Base-by-base conservation (phyloP, 2,888 invertebrate species). In the Drosophila phalerata region DNA sequence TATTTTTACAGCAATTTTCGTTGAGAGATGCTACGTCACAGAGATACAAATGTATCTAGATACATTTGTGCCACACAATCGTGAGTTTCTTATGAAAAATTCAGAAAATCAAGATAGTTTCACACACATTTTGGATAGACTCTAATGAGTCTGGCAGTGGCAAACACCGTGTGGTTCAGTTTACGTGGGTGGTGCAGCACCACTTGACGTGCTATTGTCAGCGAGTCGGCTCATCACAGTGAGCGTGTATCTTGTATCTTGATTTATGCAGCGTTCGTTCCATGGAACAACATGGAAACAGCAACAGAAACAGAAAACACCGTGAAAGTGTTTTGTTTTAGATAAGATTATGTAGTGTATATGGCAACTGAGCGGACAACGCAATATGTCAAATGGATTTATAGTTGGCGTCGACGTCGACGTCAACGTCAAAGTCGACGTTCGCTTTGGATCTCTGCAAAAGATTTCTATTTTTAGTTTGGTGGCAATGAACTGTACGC, bases 351-450 rank as follows among this genome's bases (percentile, higher is more conserved):
- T 82, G 71, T 78, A 48, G 55, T 58, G 45, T 43, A 61, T 49
- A 38, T 49, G 43, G 48, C 38, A 61, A 64, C 64, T 49, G 40
- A 51, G 17, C 60, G 82, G 70, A 73, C 81, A 64, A 63, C 75
- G 76, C 81, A 84, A 88, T 84, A 83, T 84, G 84, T 85, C 84
- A 85, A 73, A 76, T 66, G 84, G 89, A 85, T 86, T 85, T 88
- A 73, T 71, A 81, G 77, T 67, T 73, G 77, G 69, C 68, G 67
- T 77, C 58, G 34, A 10, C 68, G 67, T 77, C 58, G 34, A 10
- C 51, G 43, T 43, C 40, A 15, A 10, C 51, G 43, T 42, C 48
- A 28, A 8, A 37, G 38, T 48, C 43, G 34, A 34, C 56, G 56
- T 64, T 58, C 66, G 49, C 61, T 34, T 32, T 56, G 55, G 4